Evolutionary conservation across 2,797 vertebrate species (phyloP).

Genomic region (Myoxocephalus aenaeus): DNA sequence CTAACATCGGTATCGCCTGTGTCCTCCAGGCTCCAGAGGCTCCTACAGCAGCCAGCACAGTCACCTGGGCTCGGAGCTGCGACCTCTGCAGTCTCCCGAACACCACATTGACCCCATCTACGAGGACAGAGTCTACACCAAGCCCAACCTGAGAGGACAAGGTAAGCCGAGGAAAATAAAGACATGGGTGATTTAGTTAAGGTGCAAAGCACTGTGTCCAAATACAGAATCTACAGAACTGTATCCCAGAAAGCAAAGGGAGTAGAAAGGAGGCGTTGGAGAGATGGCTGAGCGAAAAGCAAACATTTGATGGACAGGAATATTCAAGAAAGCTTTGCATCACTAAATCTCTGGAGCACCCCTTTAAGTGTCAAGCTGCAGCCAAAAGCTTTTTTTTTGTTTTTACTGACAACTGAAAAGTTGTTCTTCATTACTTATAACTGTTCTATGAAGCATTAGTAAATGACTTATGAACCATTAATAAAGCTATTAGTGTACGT

Average conservation of each 20-base stretch:
- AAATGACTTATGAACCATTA: not conserved
- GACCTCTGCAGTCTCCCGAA: slow-evolving; percentile 97
- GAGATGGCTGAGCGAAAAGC: not conserved
- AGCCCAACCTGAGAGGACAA: slow-evolving; percentile 96
- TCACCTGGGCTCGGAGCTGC: slow-evolving; percentile 94
- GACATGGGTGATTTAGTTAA: slow-evolving; percentile 15
- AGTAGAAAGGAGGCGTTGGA: not conserved
- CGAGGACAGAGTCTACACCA: slow-evolving; percentile 98
- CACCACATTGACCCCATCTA: slow-evolving; percentile 99
- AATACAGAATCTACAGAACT: slow-evolving; percentile 9
- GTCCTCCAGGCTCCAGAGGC: slow-evolving; percentile 90
- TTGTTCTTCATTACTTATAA: not conserved
- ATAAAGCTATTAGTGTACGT: not conserved
- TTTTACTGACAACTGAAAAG: not conserved
- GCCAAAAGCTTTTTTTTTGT: not conserved
- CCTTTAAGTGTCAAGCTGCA: not conserved
- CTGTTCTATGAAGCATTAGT: not conserved
- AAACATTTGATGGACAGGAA: slow-evolving; percentile 1
- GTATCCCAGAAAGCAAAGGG: slow-evolving; percentile 10
- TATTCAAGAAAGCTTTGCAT: not conserved
- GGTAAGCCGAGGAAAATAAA: slow-evolving; percentile 79
- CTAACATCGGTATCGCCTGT: not conserved
- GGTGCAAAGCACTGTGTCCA: not conserved
- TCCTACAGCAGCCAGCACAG: slow-evolving; percentile 98
- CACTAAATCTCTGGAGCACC: not conserved